Evolutionary conservation across 92 coral and sea anemone species (phyloP), one percentile per base, ranked within the genome.

Genomic region (Heliopora coerulea): DNA sequence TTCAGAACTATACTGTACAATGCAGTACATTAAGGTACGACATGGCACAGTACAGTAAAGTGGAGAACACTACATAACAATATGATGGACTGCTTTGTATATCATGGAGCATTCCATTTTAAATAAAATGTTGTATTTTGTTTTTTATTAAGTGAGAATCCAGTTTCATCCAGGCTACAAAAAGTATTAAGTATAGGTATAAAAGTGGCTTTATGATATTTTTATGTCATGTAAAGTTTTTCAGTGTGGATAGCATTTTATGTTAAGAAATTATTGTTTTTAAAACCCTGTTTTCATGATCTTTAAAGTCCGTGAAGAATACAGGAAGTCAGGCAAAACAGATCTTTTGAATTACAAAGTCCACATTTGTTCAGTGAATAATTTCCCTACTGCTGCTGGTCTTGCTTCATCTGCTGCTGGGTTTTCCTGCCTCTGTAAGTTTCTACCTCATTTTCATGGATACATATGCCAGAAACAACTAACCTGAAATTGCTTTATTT

Each of bases 391-490:
- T 26, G 96, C 96, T 24, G 97, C 97, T 32, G 97, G 97, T 10
- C 88, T 92, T 62, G 97, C 97, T 2, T 92, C 97, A 1, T 92
- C 97, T 68, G 97, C 97, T 46, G 88, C 96, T 0, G 97, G 97
- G 2, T 85, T 83, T 89, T 91, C 97, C 1, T 92, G 97, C 74
- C 80, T 92, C 42, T 91, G 97, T 92, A 65, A 39, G 73, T 48
- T 33, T 19, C 0, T 0, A 46, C 24, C 10, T 37, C 8, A 41
- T 30, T 54, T 3, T 49, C 13, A 25, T 2, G 8, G 52, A 21
- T n/a, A 23, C 24, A 8, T 49, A 54, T 58, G 49, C 1, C n/a
- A n/a, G n/a, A n/a, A n/a, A 67, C 19, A 67, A 13, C 3, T 2
- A 23, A 28, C 25, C 0, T 63, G 49, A 6, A 63, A 63, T 33